A percentile compares a stretch with the other conserved stretches of the same genome.
Conservation (phyloP, 1,140 invertebrate genomes). For the Holcopasites calliopsidis region DNA sequence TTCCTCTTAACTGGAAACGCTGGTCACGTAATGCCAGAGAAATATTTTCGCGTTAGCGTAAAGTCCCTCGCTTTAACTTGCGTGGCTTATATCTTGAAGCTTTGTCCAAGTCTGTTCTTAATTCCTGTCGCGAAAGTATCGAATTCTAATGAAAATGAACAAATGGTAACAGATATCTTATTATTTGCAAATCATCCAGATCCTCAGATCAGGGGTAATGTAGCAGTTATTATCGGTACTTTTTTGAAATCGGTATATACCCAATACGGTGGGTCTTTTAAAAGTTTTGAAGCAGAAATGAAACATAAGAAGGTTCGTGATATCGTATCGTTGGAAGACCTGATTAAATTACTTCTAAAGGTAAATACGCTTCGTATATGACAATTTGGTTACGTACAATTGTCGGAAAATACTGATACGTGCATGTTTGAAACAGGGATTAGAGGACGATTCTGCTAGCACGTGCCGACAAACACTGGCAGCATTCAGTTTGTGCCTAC, state of each 20-base stretch:
- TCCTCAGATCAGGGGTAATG: conserved; percentile 89
- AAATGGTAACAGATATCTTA: conserved; percentile 85
- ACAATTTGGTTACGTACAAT: neutral
- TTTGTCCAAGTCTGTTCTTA: conserved; percentile 86
- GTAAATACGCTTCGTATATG: conserved; percentile 64
- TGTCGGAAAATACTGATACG: neutral
- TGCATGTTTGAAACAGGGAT: conserved; percentile 77
- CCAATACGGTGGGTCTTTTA: conserved; percentile 79
- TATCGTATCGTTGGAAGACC: conserved; percentile 75
- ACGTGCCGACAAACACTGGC: conserved; percentile 84
- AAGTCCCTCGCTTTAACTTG: conserved; percentile 90
- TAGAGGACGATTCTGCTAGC: conserved; percentile 85
- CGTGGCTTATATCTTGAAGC: conserved; percentile 84
- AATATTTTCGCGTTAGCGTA: conserved; percentile 88
- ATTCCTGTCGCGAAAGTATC: conserved; percentile 69
- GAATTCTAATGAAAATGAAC: conserved; percentile 71
- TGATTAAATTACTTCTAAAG: conserved; percentile 80
- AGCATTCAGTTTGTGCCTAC: conserved; percentile 81
- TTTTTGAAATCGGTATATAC: conserved; percentile 84
- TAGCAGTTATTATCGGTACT: conserved; percentile 84
- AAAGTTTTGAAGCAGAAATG: conserved; percentile 66
- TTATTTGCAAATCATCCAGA: conserved; percentile 87
- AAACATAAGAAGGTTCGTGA: conserved; percentile 64
- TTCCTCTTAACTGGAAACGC: conserved; percentile 87
- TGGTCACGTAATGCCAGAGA: conserved; percentile 83